Evolutionary conservation across 2,113 vertebrate genomes (phyloP), one percentile per base, ranked within the genome.

Genomic region (Nerophis lumbriciformis): DNA sequence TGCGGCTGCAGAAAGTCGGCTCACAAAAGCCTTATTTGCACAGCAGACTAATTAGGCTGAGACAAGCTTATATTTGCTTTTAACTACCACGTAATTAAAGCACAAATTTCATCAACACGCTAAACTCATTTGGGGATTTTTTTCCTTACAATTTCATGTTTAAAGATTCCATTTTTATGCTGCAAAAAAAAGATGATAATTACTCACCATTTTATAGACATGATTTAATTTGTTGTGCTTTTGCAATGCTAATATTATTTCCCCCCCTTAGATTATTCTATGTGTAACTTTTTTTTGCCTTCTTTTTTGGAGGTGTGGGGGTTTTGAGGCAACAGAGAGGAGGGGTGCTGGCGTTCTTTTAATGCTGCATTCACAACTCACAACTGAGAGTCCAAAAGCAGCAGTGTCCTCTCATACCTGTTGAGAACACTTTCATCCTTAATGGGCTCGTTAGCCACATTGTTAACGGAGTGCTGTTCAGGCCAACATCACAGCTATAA

Each of bases 361-460:
- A 78, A 80, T 80, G 82, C 81, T 82, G 80, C 82, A 86, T 85
- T 84, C 82, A 83, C 61, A 66, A 80, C 79, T 75, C 79, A 85
- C 78, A 81, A 83, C 75, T 74, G 74, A 83, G 83, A 83, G 77
- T 83, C 80, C 75, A 79, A 84, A 86, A 89, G 84, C 83, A 85
- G 83, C 79, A 82, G 80, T 76, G 79, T 86, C 75, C 84, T 84
- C 85, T 89, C 88, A 77, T 91, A 92, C 90, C 90, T 91, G 90
- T 90, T 90, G 89, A 92, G 89, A 88, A 89, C 82, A 80, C 88
- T 90, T 90, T 92, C 87, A 87, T 92, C 87, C 86, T 86, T 88
- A 90, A 91, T 90, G 83, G 88, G 80, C 88, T 90, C 85, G 89
- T 92, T 90, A 90, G 88, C 78, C 87, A 86, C 87, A 89, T 90